A percentile compares a stretch with the other conserved stretches of the same genome.
phyloP scores from a whole-genome alignment of 2,888 invertebrate genomes.

The Capitulum mitella region DNA sequence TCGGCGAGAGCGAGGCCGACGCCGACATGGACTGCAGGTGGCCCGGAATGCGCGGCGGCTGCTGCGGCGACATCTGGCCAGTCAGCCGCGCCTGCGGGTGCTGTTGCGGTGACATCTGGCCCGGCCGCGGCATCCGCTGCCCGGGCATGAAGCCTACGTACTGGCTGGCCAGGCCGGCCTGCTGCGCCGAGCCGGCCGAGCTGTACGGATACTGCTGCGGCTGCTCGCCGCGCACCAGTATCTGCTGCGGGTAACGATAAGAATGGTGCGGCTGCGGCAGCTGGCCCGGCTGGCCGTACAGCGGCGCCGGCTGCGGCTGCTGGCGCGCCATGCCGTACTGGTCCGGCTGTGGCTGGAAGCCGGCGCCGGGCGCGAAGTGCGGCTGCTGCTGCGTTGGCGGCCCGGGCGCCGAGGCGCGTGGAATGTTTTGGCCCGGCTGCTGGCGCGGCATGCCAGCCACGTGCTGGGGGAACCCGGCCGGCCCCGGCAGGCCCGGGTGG shows the following conservation, averaged over 20 bases:
- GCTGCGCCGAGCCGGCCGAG: background rate
- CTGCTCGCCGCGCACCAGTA: background rate
- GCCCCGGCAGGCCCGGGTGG: conserved; percentile 12
- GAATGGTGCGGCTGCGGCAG: conserved; percentile 18
- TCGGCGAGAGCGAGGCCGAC: background rate
- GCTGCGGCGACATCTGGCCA: conserved; percentile 10
- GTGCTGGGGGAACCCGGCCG: conserved; percentile 17
- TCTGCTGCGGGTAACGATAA: conserved; percentile 7
- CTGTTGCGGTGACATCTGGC: background rate
- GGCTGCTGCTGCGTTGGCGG: background rate
- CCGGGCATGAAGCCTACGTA: conserved; percentile 17
- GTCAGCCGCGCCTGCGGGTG: background rate
- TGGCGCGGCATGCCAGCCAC: background rate
- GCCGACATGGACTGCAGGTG: background rate
- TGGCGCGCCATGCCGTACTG: conserved; percentile 5
- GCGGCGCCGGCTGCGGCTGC: background rate
- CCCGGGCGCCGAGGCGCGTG: background rate
- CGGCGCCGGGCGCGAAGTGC: background rate
- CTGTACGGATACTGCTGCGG: background rate
- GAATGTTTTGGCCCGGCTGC: background rate
- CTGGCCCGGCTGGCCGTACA: background rate
- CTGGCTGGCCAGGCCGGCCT: background rate
- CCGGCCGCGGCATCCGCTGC: conserved; percentile 18
- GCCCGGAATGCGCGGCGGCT: background rate
- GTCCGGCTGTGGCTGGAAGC: conserved; percentile 1